These are phyloP conservation scores for Pelodiscus sinensis DNA, from an alignment of 2,113 vertebrate species.

Conservation along the genomic window DNA sequence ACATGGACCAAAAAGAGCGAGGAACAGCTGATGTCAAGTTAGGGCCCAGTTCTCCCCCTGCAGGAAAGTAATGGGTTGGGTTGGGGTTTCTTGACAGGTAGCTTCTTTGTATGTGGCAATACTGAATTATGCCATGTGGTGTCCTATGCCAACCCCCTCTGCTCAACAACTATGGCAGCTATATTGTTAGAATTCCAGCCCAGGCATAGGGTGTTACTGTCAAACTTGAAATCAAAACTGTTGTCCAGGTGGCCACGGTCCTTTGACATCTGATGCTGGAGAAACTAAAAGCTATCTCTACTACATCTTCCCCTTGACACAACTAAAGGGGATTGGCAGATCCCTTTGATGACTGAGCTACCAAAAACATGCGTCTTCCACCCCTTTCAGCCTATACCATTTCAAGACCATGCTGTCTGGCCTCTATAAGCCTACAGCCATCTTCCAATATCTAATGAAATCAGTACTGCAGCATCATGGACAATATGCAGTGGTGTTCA, in stretches of 20 bases:
- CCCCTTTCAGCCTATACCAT: neutral
- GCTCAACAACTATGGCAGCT: too few species aligned
- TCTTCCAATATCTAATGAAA: neutral
- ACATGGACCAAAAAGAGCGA: too few species aligned
- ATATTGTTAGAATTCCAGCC: neutral
- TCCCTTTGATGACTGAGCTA: neutral
- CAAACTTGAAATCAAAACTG: too few species aligned
- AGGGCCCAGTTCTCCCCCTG: too few species aligned
- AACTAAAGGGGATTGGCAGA: neutral
- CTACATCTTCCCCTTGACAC: neutral
- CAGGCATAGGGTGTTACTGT: too few species aligned
- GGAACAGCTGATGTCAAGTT: too few species aligned
- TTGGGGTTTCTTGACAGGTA: too few species aligned
- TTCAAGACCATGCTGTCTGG: neutral
- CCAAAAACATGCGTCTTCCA: neutral
- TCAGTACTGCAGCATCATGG: neutral
- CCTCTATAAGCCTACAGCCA: neutral
- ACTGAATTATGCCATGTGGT: too few species aligned
- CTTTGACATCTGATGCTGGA: neutral
- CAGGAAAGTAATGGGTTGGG: too few species aligned
- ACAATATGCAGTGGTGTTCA: neutral
- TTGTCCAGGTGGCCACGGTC: neutral
- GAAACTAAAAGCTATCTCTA: neutral
- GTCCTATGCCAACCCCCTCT: too few species aligned
- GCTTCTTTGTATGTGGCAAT: too few species aligned